Base-by-base conservation (phyloP, 2,113 vertebrate genomes). In the Empidonax alnorum region DNA sequence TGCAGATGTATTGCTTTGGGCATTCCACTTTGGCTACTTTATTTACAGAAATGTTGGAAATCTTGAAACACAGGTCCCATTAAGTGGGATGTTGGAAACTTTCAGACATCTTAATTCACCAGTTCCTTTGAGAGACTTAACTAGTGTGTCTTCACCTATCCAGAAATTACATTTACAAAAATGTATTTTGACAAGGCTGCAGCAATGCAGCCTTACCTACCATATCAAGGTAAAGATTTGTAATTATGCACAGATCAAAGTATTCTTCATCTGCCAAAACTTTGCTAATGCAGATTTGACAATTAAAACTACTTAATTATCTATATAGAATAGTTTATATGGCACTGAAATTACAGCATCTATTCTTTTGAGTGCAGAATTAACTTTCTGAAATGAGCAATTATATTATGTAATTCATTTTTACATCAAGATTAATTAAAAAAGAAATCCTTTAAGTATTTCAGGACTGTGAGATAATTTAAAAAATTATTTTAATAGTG, bases 381-480 rank as follows among this genome's bases (percentile, higher is more conserved):
- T 88, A 90, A 67, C 39, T 74, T 90, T 89, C 55, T 71, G 50
- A 93, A 93, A 67, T 87, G 41, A 87, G 15, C 30, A 78, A 75
- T 92, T 95, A 67, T 59, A 39, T 81, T 73, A 90, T 39, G 89
- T 86, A 94, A 92, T 86, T 88, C 20, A 74, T 88, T 86, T 92
- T 56, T 41, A 56, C 14, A 15, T 85, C 65, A 90, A 63, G 55
- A 90, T 66, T 88, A 89, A 90, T 93, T 85, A 30, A 33, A 87
- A 96, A 24, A 56, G 53, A 84, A 92, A 71, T 84, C 59, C 37
- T 74, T 79, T 59, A 81, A 37, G n/a, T 92, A 66, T 85, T 76
- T 90, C 49, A 94, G 53, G 15, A 33, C 31, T 58, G 53, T 69
- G 46, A 77, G n/a, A 62, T 77, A 35, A 87, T 87, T 80, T 24